A percentile compares a stretch with the other conserved stretches of the same genome.
These are phyloP conservation scores for Lacanobia wlatinum DNA, from an alignment of 2,888 invertebrate species.

Conservation along the genomic window DNA sequence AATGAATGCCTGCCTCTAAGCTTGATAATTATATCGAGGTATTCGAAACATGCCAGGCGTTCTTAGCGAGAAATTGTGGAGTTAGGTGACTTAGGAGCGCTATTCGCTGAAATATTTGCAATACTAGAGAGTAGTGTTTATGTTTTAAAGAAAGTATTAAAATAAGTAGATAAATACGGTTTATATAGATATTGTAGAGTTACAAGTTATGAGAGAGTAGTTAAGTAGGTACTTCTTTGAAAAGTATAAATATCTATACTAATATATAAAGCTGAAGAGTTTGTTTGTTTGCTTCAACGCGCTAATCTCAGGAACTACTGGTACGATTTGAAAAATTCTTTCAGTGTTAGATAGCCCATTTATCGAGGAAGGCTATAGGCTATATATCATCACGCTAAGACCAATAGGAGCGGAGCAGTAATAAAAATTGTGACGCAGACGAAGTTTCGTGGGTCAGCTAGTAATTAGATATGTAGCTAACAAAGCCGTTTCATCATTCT, in stretches of 20 bases:
- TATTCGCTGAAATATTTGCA: constrained; percentile 22
- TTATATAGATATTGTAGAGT: not conserved
- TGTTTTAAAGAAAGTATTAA: constrained; percentile 20
- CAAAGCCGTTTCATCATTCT: not conserved
- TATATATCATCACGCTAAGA: too few species aligned
- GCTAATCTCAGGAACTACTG: too few species aligned
- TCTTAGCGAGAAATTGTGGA: constrained; percentile 32
- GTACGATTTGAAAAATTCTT: too few species aligned
- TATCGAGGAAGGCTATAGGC: too few species aligned
- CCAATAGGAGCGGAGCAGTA: too few species aligned
- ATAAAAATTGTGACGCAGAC: too few species aligned
- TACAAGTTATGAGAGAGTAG: not conserved
- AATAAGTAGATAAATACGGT: not conserved
- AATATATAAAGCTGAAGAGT: too few species aligned
- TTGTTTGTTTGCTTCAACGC: too few species aligned
- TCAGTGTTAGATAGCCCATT: too few species aligned
- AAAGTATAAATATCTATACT: too few species aligned
- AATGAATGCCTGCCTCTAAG: constrained; percentile 29
- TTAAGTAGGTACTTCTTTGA: not conserved
- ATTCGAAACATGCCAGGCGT: constrained; percentile 20
- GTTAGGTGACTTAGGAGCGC: constrained; percentile 4
- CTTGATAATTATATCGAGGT: constrained; percentile 43
- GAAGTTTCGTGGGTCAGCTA: too few species aligned
- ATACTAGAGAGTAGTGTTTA: not conserved
- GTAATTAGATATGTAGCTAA: not conserved